Evolutionary conservation across 1,140 invertebrate species (phyloP).

Genomic region (Cydia splendana): DNA sequence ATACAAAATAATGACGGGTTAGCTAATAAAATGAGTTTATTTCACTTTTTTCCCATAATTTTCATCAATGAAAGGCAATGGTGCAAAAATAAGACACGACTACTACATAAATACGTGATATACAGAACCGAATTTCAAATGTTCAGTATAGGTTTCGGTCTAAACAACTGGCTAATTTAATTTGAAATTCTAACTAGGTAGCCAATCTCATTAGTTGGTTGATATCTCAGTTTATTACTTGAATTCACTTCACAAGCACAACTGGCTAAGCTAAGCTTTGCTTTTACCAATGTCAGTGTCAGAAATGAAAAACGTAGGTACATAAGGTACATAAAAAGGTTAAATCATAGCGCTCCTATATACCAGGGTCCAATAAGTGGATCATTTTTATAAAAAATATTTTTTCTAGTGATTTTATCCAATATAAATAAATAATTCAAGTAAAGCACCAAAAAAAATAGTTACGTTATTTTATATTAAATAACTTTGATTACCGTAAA

Average conservation of each 20-base stretch:
- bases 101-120: not conserved
- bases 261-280: constrained; percentile 14
- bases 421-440: too few species aligned
- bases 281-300: constrained; percentile 30
- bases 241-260: constrained; percentile 15
- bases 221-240: constrained; percentile 18
- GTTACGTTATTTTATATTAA: too few species aligned
- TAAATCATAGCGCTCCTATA: not conserved
- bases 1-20: not conserved
- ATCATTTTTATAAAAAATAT: too few species aligned
- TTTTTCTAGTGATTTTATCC: too few species aligned
- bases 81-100: not conserved
- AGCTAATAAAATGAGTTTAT: not conserved
- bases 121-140: not conserved
- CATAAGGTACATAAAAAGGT: not conserved
- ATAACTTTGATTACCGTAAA: too few species aligned
- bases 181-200: not conserved
- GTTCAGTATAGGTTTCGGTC: not conserved
- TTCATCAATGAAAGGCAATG: not conserved
- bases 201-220: not conserved
- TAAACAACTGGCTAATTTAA: not conserved
- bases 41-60: constrained; percentile 4
- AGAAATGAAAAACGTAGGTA: constrained; percentile 15
- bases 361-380: not conserved
- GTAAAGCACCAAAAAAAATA: too few species aligned